Evolutionary conservation across 2,888 invertebrate genomes (phyloP).

Genomic region (Bhutanitis thaidina): DNA sequence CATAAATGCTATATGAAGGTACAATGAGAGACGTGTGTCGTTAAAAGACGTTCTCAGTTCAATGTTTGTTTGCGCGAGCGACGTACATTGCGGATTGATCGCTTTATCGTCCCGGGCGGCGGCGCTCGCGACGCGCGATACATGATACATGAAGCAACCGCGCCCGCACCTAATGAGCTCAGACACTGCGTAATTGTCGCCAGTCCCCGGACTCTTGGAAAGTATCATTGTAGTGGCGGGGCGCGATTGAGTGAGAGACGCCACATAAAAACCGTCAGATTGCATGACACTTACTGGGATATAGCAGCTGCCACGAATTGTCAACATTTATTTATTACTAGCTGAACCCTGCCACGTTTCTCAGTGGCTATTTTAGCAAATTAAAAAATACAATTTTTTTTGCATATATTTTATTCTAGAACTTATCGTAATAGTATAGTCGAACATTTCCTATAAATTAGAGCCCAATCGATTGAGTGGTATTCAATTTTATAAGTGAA

Average conservation of each 20-base stretch:
- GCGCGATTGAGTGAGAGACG: conserved; percentile 42
- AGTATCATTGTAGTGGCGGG: conserved; percentile 28
- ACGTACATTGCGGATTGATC: conserved; percentile 60
- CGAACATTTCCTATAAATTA: no score
- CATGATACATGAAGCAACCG: conserved; percentile 72
- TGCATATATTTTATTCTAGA: no score
- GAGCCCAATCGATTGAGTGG: no score
- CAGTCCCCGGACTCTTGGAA: conserved; percentile 39
- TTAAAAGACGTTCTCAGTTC: conserved; percentile 37
- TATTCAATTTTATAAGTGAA: no score
- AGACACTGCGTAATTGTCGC: conserved; percentile 66
- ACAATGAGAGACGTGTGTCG: conserved; percentile 30
- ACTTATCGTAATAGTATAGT: no score
- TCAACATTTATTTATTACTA: background rate
- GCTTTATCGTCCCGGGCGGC: conserved; percentile 64
- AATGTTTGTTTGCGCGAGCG: conserved; percentile 47
- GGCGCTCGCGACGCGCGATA: conserved; percentile 61
- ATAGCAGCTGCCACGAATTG: background rate
- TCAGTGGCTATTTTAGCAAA: no score
- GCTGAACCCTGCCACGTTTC: no score
- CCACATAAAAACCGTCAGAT: conserved; percentile 45
- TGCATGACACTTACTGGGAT: conserved; percentile 42
- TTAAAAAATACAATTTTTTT: no score
- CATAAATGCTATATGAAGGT: background rate
- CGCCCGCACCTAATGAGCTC: conserved; percentile 65